Conservation (phyloP, 2,113 vertebrate species). For the Oryzias celebensis region DNA sequence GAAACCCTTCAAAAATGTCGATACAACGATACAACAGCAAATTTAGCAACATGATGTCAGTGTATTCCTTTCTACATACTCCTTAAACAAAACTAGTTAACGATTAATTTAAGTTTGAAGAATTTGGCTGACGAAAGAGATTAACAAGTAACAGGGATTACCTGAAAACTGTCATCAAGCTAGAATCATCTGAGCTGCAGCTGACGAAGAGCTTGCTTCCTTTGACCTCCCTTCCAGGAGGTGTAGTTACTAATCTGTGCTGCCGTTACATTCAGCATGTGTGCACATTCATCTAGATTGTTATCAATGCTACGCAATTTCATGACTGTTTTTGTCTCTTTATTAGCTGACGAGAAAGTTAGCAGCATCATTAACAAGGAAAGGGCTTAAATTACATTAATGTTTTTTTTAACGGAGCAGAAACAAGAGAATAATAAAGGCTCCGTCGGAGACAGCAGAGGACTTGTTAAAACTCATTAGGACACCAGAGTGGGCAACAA, state of each 20-base stretch:
- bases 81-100: constrained; percentile 18
- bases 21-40: too few species aligned
- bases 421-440: constrained; percentile 25
- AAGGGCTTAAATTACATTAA: constrained; percentile 27
- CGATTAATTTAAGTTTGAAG: constrained; percentile 5
- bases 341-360: neutral
- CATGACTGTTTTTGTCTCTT: too few species aligned
- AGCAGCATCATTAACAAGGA: constrained; percentile 6
- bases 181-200: too few species aligned
- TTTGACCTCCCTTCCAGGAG: too few species aligned
- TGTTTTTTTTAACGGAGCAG: constrained; percentile 9
- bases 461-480: constrained; percentile 15
- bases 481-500: constrained; percentile 9
- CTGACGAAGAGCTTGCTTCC: too few species aligned
- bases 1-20: too few species aligned
- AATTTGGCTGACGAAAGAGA: constrained; percentile 11
- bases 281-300: neutral
- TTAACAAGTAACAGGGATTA: constrained; percentile 34
- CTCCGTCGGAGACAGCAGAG: constrained; percentile 29
- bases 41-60: neutral
- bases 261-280: neutral
- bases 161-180: neutral
- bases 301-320: neutral
- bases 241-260: too few species aligned
- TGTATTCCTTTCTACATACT: neutral